phyloP scores from a whole-genome alignment of 1,140 invertebrate genomes.

The Mercenaria mercenaria region DNA sequence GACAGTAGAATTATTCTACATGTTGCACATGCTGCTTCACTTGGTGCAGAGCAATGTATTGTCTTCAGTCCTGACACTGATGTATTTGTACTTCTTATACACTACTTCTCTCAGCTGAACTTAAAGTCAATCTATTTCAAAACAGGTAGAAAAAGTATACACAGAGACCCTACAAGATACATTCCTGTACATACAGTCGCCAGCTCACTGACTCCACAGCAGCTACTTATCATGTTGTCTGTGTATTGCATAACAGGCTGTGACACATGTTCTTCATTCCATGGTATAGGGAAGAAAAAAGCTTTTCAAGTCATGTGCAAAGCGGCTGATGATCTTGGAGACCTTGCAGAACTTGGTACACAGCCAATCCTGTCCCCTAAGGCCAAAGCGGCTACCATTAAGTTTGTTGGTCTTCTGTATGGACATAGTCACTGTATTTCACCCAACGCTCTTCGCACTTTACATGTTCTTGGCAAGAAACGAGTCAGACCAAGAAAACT shows the following conservation, averaged over 20 bases:
- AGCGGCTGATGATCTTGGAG: neutral
- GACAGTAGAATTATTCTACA: conserved; percentile 14
- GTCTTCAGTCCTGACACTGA: neutral
- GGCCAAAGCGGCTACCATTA: neutral
- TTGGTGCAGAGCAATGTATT: neutral
- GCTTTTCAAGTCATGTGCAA: neutral
- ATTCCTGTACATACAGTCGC: neutral
- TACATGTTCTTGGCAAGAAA: neutral
- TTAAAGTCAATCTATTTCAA: neutral
- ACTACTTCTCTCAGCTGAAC: neutral
- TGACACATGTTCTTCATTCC: neutral
- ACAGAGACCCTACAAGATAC: neutral
- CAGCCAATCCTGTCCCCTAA: neutral
- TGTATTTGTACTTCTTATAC: neutral
- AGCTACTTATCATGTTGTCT: neutral
- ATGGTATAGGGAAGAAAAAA: neutral
- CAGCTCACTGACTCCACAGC: neutral
- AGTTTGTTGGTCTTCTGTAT: neutral
- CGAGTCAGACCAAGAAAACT: neutral
- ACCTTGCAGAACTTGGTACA: neutral
- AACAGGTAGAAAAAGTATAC: conserved; percentile 1
- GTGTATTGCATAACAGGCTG: conserved; percentile 38
- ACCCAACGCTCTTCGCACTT: neutral
- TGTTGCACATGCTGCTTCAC: neutral
- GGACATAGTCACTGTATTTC: neutral